These are phyloP conservation scores for Tipula helvola DNA, from an alignment of 2,888 invertebrate species.

Conservation along the genomic window DNA sequence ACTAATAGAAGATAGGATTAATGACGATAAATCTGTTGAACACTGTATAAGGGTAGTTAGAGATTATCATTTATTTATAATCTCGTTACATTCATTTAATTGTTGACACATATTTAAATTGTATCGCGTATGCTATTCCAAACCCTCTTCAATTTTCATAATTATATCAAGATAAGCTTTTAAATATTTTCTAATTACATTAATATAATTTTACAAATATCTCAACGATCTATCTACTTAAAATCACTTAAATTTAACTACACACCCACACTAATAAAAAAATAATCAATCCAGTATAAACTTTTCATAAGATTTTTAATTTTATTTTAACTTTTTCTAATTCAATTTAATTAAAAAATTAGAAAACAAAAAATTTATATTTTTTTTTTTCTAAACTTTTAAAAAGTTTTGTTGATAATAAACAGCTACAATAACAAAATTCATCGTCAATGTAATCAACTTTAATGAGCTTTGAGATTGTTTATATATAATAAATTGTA, in stretches of 20 bases:
- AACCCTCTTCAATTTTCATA: not conserved
- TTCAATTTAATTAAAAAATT: constrained; percentile 8
- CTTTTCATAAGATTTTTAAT: not conserved
- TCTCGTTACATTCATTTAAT: not conserved
- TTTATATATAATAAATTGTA: not conserved
- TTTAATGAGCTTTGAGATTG: not conserved
- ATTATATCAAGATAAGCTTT: not conserved
- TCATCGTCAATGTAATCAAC: not conserved
- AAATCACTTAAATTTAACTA: not conserved
- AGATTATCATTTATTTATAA: no score
- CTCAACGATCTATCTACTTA: not conserved
- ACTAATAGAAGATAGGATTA: no score
- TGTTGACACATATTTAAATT: not conserved
- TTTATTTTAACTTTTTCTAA: not conserved
- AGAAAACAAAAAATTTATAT: not conserved
- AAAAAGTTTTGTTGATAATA: not conserved
- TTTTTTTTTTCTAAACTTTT: not conserved
- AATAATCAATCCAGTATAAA: not conserved
- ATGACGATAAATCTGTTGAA: no score
- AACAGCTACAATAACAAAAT: not conserved
- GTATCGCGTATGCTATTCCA: not conserved
- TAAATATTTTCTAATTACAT: not conserved
- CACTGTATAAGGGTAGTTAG: no score
- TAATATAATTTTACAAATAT: not conserved
- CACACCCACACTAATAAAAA: not conserved